phyloP scores from a whole-genome alignment of 2,888 invertebrate genomes.

The Scaptomyza tumidula region DNA sequence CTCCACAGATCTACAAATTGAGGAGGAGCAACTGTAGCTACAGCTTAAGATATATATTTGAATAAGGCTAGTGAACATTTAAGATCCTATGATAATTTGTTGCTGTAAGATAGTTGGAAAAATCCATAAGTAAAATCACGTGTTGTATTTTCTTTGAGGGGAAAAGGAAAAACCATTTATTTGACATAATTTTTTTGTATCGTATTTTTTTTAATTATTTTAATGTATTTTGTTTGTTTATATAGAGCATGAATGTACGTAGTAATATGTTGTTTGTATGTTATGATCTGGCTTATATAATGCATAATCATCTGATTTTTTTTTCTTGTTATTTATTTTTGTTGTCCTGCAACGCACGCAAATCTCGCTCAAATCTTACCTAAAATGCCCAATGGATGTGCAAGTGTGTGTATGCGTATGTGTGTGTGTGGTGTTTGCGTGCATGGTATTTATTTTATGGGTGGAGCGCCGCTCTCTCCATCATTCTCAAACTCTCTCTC shows the following conservation, averaged over 20 bases:
- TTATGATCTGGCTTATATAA: conserved; percentile 75
- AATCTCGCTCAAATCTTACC: neutral
- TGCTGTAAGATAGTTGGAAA: neutral
- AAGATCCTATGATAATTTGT: too few relatives aligned
- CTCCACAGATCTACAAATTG: conserved; percentile 62
- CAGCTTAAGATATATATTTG: neutral
- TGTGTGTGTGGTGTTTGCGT: conserved; percentile 12
- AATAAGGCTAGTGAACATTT: neutral
- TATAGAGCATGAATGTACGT: conserved; percentile 79
- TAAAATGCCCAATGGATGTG: conserved; percentile 42
- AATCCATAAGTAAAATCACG: conserved; percentile 18
- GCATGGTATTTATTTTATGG: conserved; percentile 38
- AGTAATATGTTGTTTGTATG: conserved; percentile 66
- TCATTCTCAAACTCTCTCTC: conserved; percentile 76
- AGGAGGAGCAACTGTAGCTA: conserved; percentile 64
- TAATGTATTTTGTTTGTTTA: conserved; percentile 65
- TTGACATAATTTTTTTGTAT: conserved; percentile 69
- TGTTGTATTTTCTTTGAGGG: conserved; percentile 69
- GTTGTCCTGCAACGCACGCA: conserved; percentile 35
- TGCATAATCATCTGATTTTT: conserved; percentile 51
- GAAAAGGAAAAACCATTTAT: conserved; percentile 81
- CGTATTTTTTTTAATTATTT: conserved; percentile 52
- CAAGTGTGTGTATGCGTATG: conserved; percentile 23
- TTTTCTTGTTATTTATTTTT: conserved; percentile 42
- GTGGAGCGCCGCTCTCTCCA: conserved; percentile 70